Base-by-base conservation (phyloP, 2,888 invertebrate genomes). In the Hydraecia micacea region DNA sequence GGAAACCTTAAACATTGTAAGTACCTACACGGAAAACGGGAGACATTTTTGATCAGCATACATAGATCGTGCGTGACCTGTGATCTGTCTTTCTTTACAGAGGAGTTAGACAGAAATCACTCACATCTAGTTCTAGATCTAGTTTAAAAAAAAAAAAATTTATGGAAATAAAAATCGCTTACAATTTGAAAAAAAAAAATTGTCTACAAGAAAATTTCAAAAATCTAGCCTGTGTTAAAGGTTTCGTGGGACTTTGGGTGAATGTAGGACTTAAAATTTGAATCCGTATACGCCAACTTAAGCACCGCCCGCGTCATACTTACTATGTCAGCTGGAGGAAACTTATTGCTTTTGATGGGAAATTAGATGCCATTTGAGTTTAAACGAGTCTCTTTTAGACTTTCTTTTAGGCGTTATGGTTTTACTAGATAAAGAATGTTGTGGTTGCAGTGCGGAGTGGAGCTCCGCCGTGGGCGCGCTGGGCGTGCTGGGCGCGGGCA, bases 361-460 rank as follows among this genome's bases (percentile, higher is more conserved):
- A 8, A 49, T 49, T 8, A 68, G 21, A 28, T 49, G 13, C 18
- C 42, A 0, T 66, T n/a, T n/a, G n/a, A n/a, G 39, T n/a, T 2
- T 42, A 1, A 39, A 39, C 15, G 5, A 39, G 63, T 62, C 18
- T 32, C 28, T 28, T 18, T 36, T 13, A 36, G 36, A 25, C 8
- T 62, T 18, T 62, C 28, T 32, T 9, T 36, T 8, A 39, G 39
- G 39, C 15, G 8, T 39, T 15, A 25, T 6, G 15, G 25, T 69
- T 49, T 1, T 5, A 25, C 25, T 15, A 32, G 9, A 52, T 28
- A 42, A 49, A 58, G 0, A 13, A 25, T 65, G 0, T 15, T 2
- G 36, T 15, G 11, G 49, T 8, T 46, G 7, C 87, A 93, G 94
- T 66, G 77, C 84, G 73, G 95, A 95, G 75, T 95, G 95, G 95